phyloP scores from a whole-genome alignment of 2,888 invertebrate genomes.

The Erebia palarica region DNA sequence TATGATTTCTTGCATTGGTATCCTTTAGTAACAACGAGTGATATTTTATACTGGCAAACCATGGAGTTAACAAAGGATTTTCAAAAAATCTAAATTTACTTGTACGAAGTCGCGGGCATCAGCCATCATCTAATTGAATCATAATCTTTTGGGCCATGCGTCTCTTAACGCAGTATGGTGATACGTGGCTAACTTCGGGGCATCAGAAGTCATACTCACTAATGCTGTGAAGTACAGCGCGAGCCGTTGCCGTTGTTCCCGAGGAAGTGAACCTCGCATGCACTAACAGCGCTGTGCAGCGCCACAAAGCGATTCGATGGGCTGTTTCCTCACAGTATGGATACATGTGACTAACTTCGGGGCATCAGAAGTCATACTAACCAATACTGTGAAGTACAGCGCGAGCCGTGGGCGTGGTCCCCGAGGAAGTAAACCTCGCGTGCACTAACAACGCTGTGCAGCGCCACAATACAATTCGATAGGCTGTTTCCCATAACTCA shows the following conservation, averaged over 20 bases:
- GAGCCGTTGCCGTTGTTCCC: conserved; percentile 66
- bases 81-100: no score
- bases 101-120: no score
- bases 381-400: conserved; percentile 87
- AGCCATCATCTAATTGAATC: no score
- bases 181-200: conserved; percentile 22
- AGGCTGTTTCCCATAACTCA: no score
- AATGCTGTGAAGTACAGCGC: conserved; percentile 88
- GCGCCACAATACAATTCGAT: not conserved
- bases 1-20: no score
- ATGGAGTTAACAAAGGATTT: no score
- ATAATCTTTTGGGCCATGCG: no score
- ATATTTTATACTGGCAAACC: no score
- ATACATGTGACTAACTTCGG: not conserved
- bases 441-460: conserved; percentile 84
- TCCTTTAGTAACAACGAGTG: no score
- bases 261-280: conserved; percentile 84
- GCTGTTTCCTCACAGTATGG: conserved; percentile 37
- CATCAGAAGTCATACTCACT: conserved; percentile 52
- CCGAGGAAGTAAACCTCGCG: conserved; percentile 81
- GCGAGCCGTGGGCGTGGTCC: conserved; percentile 76
- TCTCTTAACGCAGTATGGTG: conserved; percentile 56
- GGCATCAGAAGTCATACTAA: conserved; percentile 44
- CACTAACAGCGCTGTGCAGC: conserved; percentile 91
- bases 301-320: conserved; percentile 87